A percentile compares a stretch with the other conserved stretches of the same genome.
Evolutionary conservation across 2,113 vertebrate species (phyloP).

Genomic region (Apeltes quadracus): DNA sequence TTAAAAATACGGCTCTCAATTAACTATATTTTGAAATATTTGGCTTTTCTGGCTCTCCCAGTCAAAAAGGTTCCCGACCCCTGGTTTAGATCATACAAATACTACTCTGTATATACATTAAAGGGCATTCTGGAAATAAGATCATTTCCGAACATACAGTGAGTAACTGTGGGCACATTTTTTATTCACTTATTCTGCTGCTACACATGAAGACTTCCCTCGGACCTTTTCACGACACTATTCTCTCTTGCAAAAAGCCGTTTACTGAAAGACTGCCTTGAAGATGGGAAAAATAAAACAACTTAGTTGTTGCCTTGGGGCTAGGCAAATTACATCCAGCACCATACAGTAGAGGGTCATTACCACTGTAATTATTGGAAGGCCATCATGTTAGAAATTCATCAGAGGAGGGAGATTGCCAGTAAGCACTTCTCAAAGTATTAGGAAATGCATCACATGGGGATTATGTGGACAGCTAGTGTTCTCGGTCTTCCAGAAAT

Average conservation of each 20-base stretch:
- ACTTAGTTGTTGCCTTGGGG: constrained; percentile 42
- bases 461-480: constrained; percentile 48
- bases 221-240: constrained; percentile 30
- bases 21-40: too few relatives aligned
- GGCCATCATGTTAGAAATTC: constrained; percentile 65
- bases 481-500: constrained; percentile 34
- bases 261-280: constrained; percentile 60
- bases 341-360: constrained; percentile 68
- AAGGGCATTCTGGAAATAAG: not conserved
- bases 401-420: constrained; percentile 63
- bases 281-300: constrained; percentile 62
- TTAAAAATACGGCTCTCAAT: too few relatives aligned
- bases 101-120: not conserved
- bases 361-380: constrained; percentile 67
- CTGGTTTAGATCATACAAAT: not conserved
- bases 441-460: constrained; percentile 42
- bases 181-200: constrained; percentile 37
- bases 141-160: not conserved
- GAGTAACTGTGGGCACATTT: constrained; percentile 13
- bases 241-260: constrained; percentile 39
- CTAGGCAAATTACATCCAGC: constrained; percentile 61
- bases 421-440: constrained; percentile 58
- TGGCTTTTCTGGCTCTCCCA: too few relatives aligned
- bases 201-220: constrained; percentile 2
- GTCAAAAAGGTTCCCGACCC: too few relatives aligned